Conservation (phyloP, 2,888 invertebrate genomes). For the Linnaemya tessellans region DNA sequence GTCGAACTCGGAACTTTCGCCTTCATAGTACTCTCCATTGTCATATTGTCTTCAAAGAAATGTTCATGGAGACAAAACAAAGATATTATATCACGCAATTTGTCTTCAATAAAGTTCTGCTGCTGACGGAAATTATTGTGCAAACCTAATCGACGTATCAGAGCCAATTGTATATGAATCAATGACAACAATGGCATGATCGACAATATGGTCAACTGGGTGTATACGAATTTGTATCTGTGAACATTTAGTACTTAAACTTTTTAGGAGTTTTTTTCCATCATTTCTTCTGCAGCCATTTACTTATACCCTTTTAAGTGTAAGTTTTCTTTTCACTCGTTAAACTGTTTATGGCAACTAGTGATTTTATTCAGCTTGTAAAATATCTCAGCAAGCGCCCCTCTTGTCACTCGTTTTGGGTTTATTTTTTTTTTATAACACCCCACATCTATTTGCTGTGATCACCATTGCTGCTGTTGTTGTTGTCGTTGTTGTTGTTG, state of each 20-base stretch:
- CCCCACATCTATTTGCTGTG: conserved; percentile 1
- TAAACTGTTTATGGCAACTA: conserved; percentile 68
- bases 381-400: neutral
- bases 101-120: too few species aligned
- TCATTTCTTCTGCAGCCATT: neutral
- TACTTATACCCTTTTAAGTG: conserved; percentile 60
- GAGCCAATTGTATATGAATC: too few species aligned
- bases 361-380: conserved; percentile 53
- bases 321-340: conserved; percentile 65
- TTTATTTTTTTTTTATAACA: conserved; percentile 25
- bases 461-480: neutral
- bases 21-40: too few species aligned
- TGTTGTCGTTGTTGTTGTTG: conserved; percentile 7
- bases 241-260: conserved; percentile 44
- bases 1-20: too few species aligned
- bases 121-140: too few species aligned
- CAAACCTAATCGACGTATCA: too few species aligned
- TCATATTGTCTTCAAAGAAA: too few species aligned
- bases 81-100: too few species aligned
- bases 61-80: too few species aligned
- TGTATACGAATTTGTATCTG: conserved; percentile 31
- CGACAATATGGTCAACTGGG: too few species aligned
- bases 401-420: neutral
- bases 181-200: too few species aligned
- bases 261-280: conserved; percentile 41